Evolutionary conservation across 1,140 invertebrate species (phyloP).

Genomic region (Xylocopa sonorina): DNA sequence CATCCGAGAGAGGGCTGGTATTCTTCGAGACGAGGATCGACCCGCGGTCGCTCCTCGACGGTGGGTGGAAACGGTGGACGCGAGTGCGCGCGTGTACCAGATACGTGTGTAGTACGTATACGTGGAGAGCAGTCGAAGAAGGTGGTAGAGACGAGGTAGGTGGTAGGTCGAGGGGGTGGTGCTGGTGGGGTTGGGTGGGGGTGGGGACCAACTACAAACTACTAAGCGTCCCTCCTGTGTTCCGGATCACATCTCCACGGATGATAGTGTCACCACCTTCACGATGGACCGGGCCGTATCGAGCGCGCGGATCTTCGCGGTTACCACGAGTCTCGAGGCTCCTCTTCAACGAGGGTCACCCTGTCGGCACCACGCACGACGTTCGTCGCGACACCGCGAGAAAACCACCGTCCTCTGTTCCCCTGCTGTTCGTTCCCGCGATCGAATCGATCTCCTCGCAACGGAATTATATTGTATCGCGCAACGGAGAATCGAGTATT

Average conservation of each 20-base stretch:
- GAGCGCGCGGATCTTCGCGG: slow-evolving; percentile 7
- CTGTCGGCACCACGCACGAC: background rate
- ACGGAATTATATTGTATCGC: too few species aligned
- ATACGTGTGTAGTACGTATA: slow-evolving; percentile 3
- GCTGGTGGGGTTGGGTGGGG: slow-evolving; percentile 45
- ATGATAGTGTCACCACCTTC: slow-evolving; percentile 72
- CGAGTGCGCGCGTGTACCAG: slow-evolving; percentile 9
- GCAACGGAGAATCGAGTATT: background rate
- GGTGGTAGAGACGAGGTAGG: slow-evolving; percentile 43
- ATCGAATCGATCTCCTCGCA: background rate
- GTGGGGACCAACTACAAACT: slow-evolving; percentile 79
- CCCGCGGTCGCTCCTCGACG: slow-evolving; percentile 30
- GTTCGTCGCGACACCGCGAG: too few species aligned
- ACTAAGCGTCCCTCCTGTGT: slow-evolving; percentile 73
- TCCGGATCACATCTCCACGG: slow-evolving; percentile 80
- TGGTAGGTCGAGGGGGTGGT: slow-evolving; percentile 57
- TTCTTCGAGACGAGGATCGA: slow-evolving; percentile 22
- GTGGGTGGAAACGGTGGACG: slow-evolving; percentile 13
- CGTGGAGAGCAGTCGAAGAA: slow-evolving; percentile 17
- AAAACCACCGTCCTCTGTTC: background rate
- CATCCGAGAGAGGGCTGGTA: slow-evolving; percentile 32
- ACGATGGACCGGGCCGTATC: slow-evolving; percentile 59
- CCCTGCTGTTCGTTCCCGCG: background rate
- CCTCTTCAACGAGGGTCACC: background rate
- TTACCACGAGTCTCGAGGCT: background rate